Evolutionary conservation across 1,140 invertebrate genomes (phyloP).

Genomic region (Cotesia chilonis): DNA sequence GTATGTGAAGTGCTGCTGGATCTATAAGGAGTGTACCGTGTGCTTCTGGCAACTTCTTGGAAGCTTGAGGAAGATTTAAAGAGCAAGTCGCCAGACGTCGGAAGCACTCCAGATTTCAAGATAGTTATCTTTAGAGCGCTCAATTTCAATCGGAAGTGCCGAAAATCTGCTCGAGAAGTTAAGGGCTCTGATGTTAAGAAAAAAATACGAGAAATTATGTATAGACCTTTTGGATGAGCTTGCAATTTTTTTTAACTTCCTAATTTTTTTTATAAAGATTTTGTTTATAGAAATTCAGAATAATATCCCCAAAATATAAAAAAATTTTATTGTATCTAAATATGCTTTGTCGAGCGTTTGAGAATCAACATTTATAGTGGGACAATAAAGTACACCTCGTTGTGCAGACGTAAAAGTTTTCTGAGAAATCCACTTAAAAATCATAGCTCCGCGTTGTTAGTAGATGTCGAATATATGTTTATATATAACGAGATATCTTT

Average conservation of each 20-base stretch:
- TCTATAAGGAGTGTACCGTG: neutral
- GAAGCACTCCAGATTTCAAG: constrained; percentile 29
- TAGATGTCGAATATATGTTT: neutral
- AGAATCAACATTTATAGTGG: constrained; percentile 3
- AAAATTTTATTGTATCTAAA: neutral
- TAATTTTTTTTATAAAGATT: no score
- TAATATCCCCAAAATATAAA: neutral
- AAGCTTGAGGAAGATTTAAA: constrained; percentile 19
- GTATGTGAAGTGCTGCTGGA: neutral
- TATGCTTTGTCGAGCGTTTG: no score
- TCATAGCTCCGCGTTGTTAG: neutral
- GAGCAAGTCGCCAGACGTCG: constrained; percentile 25
- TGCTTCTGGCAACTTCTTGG: constrained; percentile 5
- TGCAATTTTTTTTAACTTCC: neutral
- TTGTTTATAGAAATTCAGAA: neutral
- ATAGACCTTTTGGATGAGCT: neutral
- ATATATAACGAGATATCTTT: no score
- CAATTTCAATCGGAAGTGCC: constrained; percentile 31
- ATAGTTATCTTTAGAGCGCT: constrained; percentile 30
- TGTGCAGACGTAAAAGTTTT: constrained; percentile 9
- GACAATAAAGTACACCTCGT: neutral
- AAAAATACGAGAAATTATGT: neutral
- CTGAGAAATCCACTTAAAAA: constrained; percentile 3
- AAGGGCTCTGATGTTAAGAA: neutral
- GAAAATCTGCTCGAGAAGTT: constrained; percentile 24